Base-by-base conservation (phyloP, 2,888 invertebrate species). In the Eupsilia transversa region DNA sequence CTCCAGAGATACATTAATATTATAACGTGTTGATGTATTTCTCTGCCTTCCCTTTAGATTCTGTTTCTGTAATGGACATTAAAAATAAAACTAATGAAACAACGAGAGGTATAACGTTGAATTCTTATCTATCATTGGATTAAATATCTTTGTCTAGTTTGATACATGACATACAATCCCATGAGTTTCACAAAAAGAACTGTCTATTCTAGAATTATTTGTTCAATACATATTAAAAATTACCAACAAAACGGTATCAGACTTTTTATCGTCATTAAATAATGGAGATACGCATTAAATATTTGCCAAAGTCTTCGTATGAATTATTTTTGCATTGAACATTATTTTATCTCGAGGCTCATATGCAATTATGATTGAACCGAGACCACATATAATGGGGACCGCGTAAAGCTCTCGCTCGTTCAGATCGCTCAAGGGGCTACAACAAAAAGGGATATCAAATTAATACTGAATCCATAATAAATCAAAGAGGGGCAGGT, bases 381-480 rank as follows among this genome's bases (percentile, higher is more conserved):
- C 92, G 91, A 93, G 94, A 94, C 93, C 93, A 93, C 93, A 93
- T 95, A 95, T 96, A 96, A 96, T 95, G 94, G 95, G 89, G 93
- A 91, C 92, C 89, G 93, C 90, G 90, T 92, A 91, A 92, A 91
- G 92, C 94, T 92, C 92, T 90, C 91, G 92, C 93, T 92, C 94
- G 93, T 91, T 92, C 92, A 88, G 89, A 96, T 94, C 95, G 96
- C 96, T 96, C 92, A 95, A 96, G 96, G 96, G 96, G 94, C 91
- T 91, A 92, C 88, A 91, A 94, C 95, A 95, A 95, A 95, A 96
- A 95, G 96, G 96, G 94, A 96, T 96, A 96, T 96, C 96, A 96
- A 96, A 96, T 96, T 96, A 96, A 96, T 96, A 95, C 94, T 95
- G 96, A 96, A 96, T 96, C 94, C 96, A 95, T 96, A 96, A 96